phyloP scores from a whole-genome alignment of 2,113 vertebrate species.

The Lepisosteus osseus region DNA sequence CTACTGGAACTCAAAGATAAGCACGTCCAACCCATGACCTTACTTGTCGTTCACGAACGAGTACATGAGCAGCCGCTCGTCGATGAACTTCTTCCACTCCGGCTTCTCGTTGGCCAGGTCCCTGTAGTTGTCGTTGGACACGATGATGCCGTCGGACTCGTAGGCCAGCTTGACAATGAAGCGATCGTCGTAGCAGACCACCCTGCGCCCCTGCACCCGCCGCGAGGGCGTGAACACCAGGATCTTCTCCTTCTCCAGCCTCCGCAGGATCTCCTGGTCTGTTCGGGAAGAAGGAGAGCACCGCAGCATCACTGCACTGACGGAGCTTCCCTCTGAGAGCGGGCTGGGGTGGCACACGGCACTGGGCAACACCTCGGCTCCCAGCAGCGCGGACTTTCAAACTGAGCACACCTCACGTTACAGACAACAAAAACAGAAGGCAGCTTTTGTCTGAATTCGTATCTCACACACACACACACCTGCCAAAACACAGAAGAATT shows the following conservation, averaged over 20 bases:
- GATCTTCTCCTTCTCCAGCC: conserved; percentile 92
- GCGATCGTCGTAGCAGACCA: conserved; percentile 95
- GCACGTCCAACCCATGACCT: conserved; percentile 36
- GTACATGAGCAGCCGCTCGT: conserved; percentile 94
- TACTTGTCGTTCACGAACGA: conserved; percentile 98
- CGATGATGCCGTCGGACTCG: conserved; percentile 93
- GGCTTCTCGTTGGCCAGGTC: conserved; percentile 94
- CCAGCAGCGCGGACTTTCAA: too few species aligned
- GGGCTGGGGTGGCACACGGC: too few species aligned
- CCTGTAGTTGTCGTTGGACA: conserved; percentile 97
- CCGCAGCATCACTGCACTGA: not conserved
- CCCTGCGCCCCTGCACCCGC: conserved; percentile 88
- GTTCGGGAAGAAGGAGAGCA: conserved; percentile 22
- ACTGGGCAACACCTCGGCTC: too few species aligned
- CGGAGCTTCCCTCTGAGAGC: too few species aligned
- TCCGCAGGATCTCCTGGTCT: conserved; percentile 94
- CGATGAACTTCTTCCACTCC: conserved; percentile 97
- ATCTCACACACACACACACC: too few species aligned
- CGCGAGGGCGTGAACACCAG: conserved; percentile 93
- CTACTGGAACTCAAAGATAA: too few species aligned
- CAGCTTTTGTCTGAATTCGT: too few species aligned
- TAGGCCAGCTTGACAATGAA: conserved; percentile 95
- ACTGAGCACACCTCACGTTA: too few species aligned
- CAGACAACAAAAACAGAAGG: too few species aligned
- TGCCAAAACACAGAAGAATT: too few species aligned